phyloP scores from a whole-genome alignment of 1,140 invertebrate genomes.

The Luehdorfia chinensis region DNA sequence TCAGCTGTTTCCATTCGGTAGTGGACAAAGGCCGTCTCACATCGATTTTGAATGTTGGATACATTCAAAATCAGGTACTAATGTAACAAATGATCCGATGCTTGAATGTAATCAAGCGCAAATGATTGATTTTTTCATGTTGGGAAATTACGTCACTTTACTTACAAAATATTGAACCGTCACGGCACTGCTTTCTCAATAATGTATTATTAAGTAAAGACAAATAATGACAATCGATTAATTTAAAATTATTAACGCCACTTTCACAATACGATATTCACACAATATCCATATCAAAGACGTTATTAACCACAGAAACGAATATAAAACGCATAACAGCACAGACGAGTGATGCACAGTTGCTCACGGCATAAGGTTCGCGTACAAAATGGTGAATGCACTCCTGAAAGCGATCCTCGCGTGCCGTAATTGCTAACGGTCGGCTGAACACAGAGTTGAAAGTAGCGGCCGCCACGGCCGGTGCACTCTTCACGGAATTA shows the following conservation, averaged over 20 bases:
- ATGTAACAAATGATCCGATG: neutral
- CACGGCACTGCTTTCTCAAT: too few relatives aligned
- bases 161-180: too few relatives aligned
- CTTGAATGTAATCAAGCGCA: too few relatives aligned
- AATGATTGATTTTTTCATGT: too few relatives aligned
- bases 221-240: too few relatives aligned
- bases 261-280: constrained; percentile 48
- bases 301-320: constrained; percentile 25
- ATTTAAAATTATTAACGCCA: constrained; percentile 19
- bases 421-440: constrained; percentile 55
- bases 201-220: too few relatives aligned
- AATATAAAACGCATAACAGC: constrained; percentile 32
- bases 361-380: constrained; percentile 42
- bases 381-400: constrained; percentile 71
- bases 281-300: constrained; percentile 32
- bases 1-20: constrained; percentile 4
- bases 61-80: too few relatives aligned
- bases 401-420: constrained; percentile 65
- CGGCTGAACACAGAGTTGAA: constrained; percentile 61
- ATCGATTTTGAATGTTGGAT: too few relatives aligned
- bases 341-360: too few relatives aligned
- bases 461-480: constrained; percentile 54
- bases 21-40: constrained; percentile 3
- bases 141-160: neutral
- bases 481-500: constrained; percentile 65